A percentile compares a stretch with the other conserved stretches of the same genome.
Conservation (phyloP, 2,888 invertebrate genomes). For the Argynnis bischoffii region DNA sequence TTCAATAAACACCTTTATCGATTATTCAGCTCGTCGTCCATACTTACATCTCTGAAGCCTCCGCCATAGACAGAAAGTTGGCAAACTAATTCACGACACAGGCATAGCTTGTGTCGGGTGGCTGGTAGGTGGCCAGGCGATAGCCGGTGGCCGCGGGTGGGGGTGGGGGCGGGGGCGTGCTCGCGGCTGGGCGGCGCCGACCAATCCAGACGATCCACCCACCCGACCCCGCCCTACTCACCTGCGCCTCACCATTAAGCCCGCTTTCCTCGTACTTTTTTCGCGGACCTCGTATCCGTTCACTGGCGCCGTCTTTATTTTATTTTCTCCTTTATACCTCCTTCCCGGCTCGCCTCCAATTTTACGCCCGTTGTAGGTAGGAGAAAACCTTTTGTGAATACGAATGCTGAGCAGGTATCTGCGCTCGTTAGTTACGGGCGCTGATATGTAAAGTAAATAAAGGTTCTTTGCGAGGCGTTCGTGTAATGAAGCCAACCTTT, state of each 20-base stretch:
- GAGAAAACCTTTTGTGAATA: slow-evolving; percentile 80
- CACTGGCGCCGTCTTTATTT: slow-evolving; percentile 80
- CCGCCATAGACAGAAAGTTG: slow-evolving; percentile 82
- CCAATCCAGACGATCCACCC: slow-evolving; percentile 77
- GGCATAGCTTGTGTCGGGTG: slow-evolving; percentile 78
- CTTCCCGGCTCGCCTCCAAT: slow-evolving; percentile 78
- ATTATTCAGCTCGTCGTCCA: slow-evolving; percentile 81
- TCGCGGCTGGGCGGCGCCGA: slow-evolving; percentile 76
- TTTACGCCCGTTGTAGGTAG: slow-evolving; percentile 80
- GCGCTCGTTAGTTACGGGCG: slow-evolving; percentile 76
- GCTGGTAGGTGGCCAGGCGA: slow-evolving; percentile 74
- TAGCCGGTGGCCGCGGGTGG: slow-evolving; percentile 75
- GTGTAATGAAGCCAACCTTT: slow-evolving; percentile 46
- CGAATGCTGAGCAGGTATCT: slow-evolving; percentile 79
- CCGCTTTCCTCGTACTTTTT: slow-evolving; percentile 78
- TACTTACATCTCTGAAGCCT: slow-evolving; percentile 79
- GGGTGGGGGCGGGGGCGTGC: slow-evolving; percentile 64
- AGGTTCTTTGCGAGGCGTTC: slow-evolving; percentile 53
- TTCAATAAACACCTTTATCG: slow-evolving; percentile 83
- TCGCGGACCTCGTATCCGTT: slow-evolving; percentile 80
- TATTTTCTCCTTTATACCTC: slow-evolving; percentile 81
- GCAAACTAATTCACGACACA: slow-evolving; percentile 82
- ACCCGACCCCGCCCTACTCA: slow-evolving; percentile 78
- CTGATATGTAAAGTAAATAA: slow-evolving; percentile 80
- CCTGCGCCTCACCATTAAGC: slow-evolving; percentile 80